Conservation (phyloP, 2,113 vertebrate species). For the Formicarius rufipectus region DNA sequence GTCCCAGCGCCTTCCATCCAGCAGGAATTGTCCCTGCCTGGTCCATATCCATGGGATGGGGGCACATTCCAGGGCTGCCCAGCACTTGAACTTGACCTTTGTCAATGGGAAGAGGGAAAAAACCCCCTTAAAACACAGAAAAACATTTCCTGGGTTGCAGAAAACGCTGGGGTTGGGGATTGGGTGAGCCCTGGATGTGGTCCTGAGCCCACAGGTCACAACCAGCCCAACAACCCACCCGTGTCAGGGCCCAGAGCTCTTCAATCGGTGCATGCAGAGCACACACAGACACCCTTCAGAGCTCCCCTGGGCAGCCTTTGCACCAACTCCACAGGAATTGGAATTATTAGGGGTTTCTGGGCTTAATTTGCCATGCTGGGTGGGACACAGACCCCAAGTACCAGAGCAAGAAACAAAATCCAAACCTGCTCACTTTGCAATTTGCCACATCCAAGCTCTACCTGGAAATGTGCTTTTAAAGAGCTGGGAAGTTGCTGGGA, state of each 20-base stretch:
- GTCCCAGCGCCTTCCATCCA: not conserved
- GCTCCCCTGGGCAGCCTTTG: not conserved
- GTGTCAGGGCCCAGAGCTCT: not conserved
- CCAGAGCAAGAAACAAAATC: not conserved
- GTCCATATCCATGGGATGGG: not conserved
- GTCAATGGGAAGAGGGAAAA: not conserved
- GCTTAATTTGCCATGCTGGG: rapidly evolving
- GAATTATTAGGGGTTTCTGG: rapidly evolving
- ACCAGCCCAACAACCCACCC: rapidly evolving
- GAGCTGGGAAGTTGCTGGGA: not conserved
- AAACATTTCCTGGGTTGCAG: not conserved
- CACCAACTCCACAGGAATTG: rapidly evolving
- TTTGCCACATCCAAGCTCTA: not conserved
- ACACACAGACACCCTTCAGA: not conserved
- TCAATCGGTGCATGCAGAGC: rapidly evolving
- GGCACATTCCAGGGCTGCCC: not conserved
- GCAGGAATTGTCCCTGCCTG: not conserved
- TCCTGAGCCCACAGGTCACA: not conserved
- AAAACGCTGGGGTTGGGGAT: not conserved
- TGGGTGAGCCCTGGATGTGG: not conserved
- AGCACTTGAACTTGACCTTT: not conserved
- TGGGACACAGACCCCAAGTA: not conserved
- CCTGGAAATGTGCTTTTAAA: not conserved
- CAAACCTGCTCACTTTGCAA: too few relatives aligned
- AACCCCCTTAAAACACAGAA: not conserved